phyloP scores from a whole-genome alignment of 2,888 invertebrate species.

The Xestia c-nigrum region DNA sequence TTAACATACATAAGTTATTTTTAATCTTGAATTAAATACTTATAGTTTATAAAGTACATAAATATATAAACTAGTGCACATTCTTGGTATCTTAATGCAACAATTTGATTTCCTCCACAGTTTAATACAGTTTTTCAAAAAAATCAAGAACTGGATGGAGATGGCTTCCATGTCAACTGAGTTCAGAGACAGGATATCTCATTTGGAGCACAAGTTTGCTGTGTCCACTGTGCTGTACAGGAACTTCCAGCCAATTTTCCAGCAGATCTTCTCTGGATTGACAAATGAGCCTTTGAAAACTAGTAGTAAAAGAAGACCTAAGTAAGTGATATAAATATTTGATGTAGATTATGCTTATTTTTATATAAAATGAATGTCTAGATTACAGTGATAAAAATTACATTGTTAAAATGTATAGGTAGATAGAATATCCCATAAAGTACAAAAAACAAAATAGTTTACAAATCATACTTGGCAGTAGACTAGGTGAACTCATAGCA shows the following conservation, averaged over 20 bases:
- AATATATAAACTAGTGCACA: neutral
- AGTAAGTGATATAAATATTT: constrained; percentile 74
- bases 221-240: constrained; percentile 98
- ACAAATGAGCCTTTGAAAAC: constrained; percentile 89
- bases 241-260: constrained; percentile 97
- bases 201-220: constrained; percentile 97
- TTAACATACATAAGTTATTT: neutral
- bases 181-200: constrained; percentile 95
- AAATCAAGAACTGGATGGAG: constrained; percentile 98
- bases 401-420: neutral
- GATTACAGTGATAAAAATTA: neutral
- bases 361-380: neutral
- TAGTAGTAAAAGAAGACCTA: constrained; percentile 90
- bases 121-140: constrained; percentile 97
- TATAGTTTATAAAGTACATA: too few species aligned
- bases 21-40: neutral
- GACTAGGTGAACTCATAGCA: neutral
- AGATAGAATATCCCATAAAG: neutral
- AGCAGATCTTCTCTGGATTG: constrained; percentile 95
- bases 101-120: constrained; percentile 86
- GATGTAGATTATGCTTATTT: neutral
- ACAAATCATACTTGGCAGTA: neutral
- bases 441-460: neutral
- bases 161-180: constrained; percentile 97
- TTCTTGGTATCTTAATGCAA: neutral